phyloP scores from a whole-genome alignment of 1,140 invertebrate genomes.

The Mercenaria mercenaria region DNA sequence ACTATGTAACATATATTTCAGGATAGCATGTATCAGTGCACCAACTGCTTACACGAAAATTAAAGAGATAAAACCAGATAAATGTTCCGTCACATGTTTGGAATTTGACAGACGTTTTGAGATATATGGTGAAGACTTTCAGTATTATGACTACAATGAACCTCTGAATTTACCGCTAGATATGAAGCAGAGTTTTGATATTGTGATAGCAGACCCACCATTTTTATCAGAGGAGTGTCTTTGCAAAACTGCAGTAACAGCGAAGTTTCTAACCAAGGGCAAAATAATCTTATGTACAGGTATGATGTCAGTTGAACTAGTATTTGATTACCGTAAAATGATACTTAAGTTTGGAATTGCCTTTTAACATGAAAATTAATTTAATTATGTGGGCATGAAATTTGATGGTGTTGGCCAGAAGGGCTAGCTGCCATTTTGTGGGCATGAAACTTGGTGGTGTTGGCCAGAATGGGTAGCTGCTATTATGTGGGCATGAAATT shows the following conservation, averaged over 20 bases:
- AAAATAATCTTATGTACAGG: slow-evolving; percentile 97
- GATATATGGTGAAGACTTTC: slow-evolving; percentile 93
- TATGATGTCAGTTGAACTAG: slow-evolving; percentile 85
- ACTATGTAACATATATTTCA: too few relatives aligned
- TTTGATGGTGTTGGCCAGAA: neutral
- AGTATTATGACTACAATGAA: slow-evolving; percentile 95
- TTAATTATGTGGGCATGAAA: neutral
- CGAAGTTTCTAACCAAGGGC: slow-evolving; percentile 91
- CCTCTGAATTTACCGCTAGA: slow-evolving; percentile 91
- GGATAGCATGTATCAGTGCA: slow-evolving; percentile 95
- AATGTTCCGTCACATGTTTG: slow-evolving; percentile 76
- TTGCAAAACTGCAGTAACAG: slow-evolving; percentile 92
- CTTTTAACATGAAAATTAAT: neutral
- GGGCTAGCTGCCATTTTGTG: too few relatives aligned
- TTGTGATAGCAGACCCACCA: slow-evolving; percentile 97
- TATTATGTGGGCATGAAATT: too few relatives aligned
- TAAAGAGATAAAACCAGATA: slow-evolving; percentile 78
- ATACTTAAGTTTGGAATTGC: neutral
- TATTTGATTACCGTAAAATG: slow-evolving; percentile 78
- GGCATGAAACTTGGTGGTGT: too few relatives aligned
- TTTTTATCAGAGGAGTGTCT: slow-evolving; percentile 98
- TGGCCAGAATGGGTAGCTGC: too few relatives aligned
- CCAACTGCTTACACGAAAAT: slow-evolving; percentile 93
- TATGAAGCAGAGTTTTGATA: slow-evolving; percentile 90
- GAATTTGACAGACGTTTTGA: slow-evolving; percentile 93